These are phyloP conservation scores for Patiria pectinifera DNA, from an alignment of 53 echinoderm and acorn worm species.

Conservation along the genomic window DNA sequence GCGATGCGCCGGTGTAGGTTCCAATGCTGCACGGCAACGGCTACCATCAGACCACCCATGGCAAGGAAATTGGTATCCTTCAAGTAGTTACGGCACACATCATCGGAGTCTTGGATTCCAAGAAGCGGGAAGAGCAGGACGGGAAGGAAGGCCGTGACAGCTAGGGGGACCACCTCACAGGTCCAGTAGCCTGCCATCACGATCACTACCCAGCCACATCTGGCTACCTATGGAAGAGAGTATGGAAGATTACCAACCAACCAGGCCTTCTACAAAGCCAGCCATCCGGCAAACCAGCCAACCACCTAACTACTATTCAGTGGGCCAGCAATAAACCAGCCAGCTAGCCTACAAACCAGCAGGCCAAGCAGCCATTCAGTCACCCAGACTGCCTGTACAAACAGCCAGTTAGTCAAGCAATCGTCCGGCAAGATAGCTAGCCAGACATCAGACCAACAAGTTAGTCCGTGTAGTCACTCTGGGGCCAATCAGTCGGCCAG, in stretches of 20 bases:
- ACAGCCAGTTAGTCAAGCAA: no score
- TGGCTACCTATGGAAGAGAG: conserved; percentile 68
- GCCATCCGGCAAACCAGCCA: no score
- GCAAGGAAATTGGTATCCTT: conserved; percentile 89
- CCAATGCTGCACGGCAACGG: conserved; percentile 86
- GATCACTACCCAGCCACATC: conserved; percentile 90
- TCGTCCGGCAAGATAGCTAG: neutral
- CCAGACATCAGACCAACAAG: no score
- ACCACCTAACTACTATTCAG: no score
- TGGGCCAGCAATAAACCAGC: no score
- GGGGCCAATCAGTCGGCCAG: no score
- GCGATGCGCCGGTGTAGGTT: conserved; percentile 86
- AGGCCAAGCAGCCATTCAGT: no score
- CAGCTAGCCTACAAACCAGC: no score
- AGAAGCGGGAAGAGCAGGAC: conserved; percentile 87
- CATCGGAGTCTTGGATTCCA: conserved; percentile 81
- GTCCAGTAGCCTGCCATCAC: conserved; percentile 97
- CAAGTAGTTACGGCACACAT: conserved; percentile 83
- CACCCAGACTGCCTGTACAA: no score
- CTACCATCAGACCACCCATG: conserved; percentile 89
- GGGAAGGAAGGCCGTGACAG: conserved; percentile 90
- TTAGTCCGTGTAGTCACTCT: no score
- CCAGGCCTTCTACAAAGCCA: no score
- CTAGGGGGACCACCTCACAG: conserved; percentile 86
- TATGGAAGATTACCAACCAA: no score